phyloP scores from a whole-genome alignment of 2,888 invertebrate species.

The Campoplex nolae region DNA sequence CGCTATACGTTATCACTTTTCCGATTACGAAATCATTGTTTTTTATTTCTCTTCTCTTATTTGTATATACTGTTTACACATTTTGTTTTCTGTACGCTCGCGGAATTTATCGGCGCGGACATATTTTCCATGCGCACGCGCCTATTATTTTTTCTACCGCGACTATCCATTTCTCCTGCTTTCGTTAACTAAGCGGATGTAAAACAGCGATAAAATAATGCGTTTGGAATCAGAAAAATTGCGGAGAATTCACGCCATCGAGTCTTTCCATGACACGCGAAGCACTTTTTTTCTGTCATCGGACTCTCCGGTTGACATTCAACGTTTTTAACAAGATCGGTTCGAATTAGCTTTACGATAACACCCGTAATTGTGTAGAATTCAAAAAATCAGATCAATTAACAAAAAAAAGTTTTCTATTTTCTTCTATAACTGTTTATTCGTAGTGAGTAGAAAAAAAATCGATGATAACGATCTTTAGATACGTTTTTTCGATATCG shows the following conservation, averaged over 20 bases:
- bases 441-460: neutral
- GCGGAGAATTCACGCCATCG: too few species aligned
- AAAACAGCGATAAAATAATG: too few species aligned
- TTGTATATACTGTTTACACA: neutral
- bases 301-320: neutral
- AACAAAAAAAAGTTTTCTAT: neutral
- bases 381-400: neutral
- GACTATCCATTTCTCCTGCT: neutral
- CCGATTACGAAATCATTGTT: slow-evolving; percentile 49
- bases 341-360: neutral
- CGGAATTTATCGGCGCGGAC: slow-evolving; percentile 1
- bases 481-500: neutral
- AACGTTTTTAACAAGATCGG: neutral
- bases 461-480: neutral
- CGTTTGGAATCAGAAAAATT: too few species aligned
- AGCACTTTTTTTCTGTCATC: neutral
- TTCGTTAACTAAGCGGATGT: neutral
- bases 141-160: neutral
- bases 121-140: neutral
- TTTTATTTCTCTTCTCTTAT: neutral
- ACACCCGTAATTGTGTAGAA: neutral
- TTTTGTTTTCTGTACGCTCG: neutral
- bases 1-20: slow-evolving; percentile 28
- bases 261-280: neutral
- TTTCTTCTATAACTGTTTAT: neutral